Base-by-base conservation (phyloP, 1,140 invertebrate genomes). In the Coenobita brevimanus region DNA sequence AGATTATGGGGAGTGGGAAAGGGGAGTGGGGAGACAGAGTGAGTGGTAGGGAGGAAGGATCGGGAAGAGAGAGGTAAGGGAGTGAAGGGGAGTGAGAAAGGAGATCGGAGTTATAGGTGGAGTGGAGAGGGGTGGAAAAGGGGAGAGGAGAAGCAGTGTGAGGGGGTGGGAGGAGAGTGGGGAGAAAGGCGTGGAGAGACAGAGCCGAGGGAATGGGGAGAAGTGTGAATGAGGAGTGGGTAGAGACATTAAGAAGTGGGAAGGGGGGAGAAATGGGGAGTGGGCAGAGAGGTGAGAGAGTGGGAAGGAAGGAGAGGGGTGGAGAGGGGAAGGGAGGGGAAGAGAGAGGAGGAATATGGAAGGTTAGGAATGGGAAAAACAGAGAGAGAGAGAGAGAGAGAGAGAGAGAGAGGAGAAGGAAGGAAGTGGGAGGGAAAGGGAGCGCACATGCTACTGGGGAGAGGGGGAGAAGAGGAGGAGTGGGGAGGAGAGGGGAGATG, bases 1-100 rank as follows among this genome's bases (percentile, higher is more conserved):
- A 50, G 84, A 86, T 86, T 67, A 80, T 46, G 36, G 38, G 84
- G 27, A 30, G 36, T 62, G 41, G 62, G 3, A 8, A 6, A 6
- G 62, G 1, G 54, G 54, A 57, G 4, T 2, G 36, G 33, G 54
- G 79, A 64, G 15, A 0, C 6, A 6, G 3, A 8, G 36, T 21
- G 27, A 24, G 24, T 21, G 36, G 24, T 30, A 24, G 38, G 15
- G 79, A 17, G 50, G 27, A 41, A 27, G 36, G 24, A 30, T n/a
- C 1, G 43, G n/a, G 46, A 50, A 30, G 75, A 69, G 62, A 41
- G 41, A 46, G 21, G 24, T 13, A n/a, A n/a, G 27, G 30, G 17
- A 30, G 17, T 15, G 30, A 46, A 30, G 27, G 4, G 38, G n/a
- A 24, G 8, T 15, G 27, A 10, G 38, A 41, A 46, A 15, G 13